phyloP scores from a whole-genome alignment of 1,140 invertebrate species.

The Drosophila sechellia region DNA sequence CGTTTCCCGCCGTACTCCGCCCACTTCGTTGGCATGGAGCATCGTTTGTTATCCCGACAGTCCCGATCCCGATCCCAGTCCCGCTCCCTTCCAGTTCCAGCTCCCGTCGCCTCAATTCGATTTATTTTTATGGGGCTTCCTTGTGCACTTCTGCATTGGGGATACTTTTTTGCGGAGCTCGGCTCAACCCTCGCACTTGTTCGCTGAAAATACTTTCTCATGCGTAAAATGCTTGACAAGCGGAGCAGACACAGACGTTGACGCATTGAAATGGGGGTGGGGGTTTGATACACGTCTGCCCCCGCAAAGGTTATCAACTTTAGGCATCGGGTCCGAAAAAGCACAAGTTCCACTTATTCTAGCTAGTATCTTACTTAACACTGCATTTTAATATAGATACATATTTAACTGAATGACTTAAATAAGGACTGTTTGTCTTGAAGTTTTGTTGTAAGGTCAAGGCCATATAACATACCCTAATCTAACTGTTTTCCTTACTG shows the following conservation, averaged over 20 bases:
- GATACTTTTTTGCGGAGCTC: conserved; percentile 23
- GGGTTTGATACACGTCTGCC: neutral
- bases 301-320: conserved; percentile 43
- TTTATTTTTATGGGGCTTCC: conserved; percentile 76
- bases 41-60: conserved; percentile 61
- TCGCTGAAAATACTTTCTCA: conserved; percentile 82
- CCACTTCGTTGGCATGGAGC: conserved; percentile 59
- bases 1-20: neutral
- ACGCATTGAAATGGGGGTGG: conserved; percentile 42
- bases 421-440: too few species aligned
- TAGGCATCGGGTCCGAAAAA: neutral
- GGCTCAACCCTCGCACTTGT: conserved; percentile 54
- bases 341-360: too few species aligned
- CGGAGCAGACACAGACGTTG: conserved; percentile 65
- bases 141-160: conserved; percentile 55
- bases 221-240: conserved; percentile 79
- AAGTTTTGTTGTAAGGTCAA: too few species aligned
- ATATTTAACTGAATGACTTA: too few species aligned
- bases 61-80: neutral
- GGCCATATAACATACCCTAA: too few species aligned
- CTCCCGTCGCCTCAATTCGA: conserved; percentile 64
- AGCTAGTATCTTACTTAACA: too few species aligned
- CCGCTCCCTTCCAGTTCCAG: too few species aligned
- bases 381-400: too few species aligned
- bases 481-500: neutral